A percentile compares a stretch with the other conserved stretches of the same genome.
Evolutionary conservation across 2,797 vertebrate species (phyloP).

Genomic region (Alosa sapidissima): DNA sequence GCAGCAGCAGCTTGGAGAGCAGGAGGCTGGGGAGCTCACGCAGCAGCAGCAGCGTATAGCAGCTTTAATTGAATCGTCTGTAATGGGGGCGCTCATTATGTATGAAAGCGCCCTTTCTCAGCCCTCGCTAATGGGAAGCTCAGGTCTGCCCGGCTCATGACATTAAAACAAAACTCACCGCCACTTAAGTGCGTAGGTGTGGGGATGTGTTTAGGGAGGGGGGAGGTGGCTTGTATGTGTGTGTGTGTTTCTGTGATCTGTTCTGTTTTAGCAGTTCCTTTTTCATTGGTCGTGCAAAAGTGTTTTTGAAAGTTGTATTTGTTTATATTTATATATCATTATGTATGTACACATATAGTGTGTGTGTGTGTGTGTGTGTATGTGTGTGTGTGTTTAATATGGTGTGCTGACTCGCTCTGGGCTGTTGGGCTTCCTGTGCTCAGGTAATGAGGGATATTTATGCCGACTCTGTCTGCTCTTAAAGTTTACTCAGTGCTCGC

Average conservation of each 20-base stretch:
- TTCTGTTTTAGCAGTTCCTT: too few species aligned
- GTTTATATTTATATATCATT: too few species aligned
- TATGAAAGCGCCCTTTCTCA: slow-evolving; percentile 29
- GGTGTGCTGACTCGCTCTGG: slow-evolving; percentile 23
- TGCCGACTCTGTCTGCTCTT: slow-evolving; percentile 35
- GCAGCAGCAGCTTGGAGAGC: neutral
- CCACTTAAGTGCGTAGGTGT: slow-evolving; percentile 27
- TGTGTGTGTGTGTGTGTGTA: slow-evolving; percentile 26
- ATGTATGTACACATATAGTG: neutral
- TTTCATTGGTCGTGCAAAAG: too few species aligned
- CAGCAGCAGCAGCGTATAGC: neutral
- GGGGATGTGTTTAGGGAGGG: slow-evolving; percentile 27
- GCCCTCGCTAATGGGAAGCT: slow-evolving; percentile 17
- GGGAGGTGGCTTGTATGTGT: slow-evolving; percentile 25
- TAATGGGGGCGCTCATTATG: slow-evolving; percentile 40
- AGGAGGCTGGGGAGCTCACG: neutral
- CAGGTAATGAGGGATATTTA: slow-evolving; percentile 48
- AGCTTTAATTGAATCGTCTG: slow-evolving; percentile 38
- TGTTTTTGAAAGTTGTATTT: too few species aligned
- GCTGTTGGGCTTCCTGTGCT: slow-evolving; percentile 30
- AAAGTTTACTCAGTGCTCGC: slow-evolving; percentile 33
- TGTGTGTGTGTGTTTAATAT: slow-evolving; percentile 22
- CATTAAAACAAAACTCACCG: slow-evolving; percentile 33
- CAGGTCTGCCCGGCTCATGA: neutral
- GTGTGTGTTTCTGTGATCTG: neutral